Evolutionary conservation across 2,797 vertebrate genomes (phyloP), one percentile per base, ranked within the genome.

Genomic region (Muraenolepis orangiensis): DNA sequence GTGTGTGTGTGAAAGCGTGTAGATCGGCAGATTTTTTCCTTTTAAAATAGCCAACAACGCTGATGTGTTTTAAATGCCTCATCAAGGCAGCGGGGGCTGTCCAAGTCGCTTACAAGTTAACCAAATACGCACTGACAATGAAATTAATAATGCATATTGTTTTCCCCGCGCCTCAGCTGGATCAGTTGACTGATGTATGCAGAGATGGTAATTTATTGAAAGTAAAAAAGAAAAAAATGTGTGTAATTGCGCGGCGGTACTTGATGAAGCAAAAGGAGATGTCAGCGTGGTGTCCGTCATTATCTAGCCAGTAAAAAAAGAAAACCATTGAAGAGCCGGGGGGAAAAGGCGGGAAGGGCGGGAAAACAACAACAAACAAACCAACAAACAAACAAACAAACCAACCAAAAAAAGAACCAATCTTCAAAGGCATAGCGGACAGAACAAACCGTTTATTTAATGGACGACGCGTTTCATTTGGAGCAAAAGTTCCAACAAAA

Each of bases 101-200:
- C 94, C 95, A 96, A 95, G 94, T 95, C 91, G 94, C 94, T 96
- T 95, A 96, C 89, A 95, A 95, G 93, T 95, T 96, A 96, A 94
- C 94, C 94, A 98, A 97, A 98, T 96, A 96, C 95, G 93, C 94
- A 95, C 91, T 94, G 93, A 96, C 97, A 97, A 97, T 98, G 95
- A 96, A 95, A 97, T 99, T 97, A 98, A 98, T 98, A 98, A 97
- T 97, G 95, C 94, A 97, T 96, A 96, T 98, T 97, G 95, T 96
- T 96, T 96, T 57, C 94, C 90, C 95, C 96, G 94, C 94, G 92
- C 94, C 95, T 95, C 93, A 94, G 93, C 94, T 94, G 94, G 92
- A 88, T 95, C 93, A 94, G 96, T 97, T 98, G 96, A 98, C 94
- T 97, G 95, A 98, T 97, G 95, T 95, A 96, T 97, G 95, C 95